Evolutionary conservation across 2,888 invertebrate genomes (phyloP).

Genomic region (Microplitis deprimator): DNA sequence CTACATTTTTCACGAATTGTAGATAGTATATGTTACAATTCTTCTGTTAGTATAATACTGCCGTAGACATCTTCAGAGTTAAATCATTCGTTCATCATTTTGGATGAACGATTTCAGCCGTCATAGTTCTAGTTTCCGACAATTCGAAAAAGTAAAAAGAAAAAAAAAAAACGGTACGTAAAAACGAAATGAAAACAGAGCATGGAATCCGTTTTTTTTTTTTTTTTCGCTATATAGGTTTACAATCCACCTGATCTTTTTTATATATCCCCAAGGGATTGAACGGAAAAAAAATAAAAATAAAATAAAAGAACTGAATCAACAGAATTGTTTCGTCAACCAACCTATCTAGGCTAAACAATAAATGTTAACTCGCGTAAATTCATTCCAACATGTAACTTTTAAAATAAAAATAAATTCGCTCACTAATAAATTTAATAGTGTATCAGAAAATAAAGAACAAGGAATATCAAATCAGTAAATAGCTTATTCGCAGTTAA

Average conservation of each 20-base stretch:
- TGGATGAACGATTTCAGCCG: not conserved
- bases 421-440: not conserved
- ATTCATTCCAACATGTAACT: not conserved
- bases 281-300: conserved; percentile 4
- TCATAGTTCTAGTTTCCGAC: conserved; percentile 42
- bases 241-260: too few species aligned
- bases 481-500: too few species aligned
- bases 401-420: not conserved
- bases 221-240: too few species aligned
- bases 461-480: too few species aligned
- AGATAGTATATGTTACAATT: not conserved
- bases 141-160: conserved; percentile 33
- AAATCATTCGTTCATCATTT: not conserved
- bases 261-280: too few species aligned
- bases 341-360: conserved; percentile 22
- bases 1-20: too few species aligned
- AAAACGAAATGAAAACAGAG: conserved; percentile 9
- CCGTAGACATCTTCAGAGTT: not conserved
- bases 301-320: conserved; percentile 20
- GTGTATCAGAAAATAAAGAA: not conserved
- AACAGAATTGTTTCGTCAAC: conserved; percentile 46
- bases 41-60: not conserved
- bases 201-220: too few species aligned
- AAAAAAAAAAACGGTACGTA: conserved; percentile 18
- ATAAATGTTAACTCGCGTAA: not conserved